Evolutionary conservation across 2,797 vertebrate species (phyloP).

Genomic region (Balearica regulorum): DNA sequence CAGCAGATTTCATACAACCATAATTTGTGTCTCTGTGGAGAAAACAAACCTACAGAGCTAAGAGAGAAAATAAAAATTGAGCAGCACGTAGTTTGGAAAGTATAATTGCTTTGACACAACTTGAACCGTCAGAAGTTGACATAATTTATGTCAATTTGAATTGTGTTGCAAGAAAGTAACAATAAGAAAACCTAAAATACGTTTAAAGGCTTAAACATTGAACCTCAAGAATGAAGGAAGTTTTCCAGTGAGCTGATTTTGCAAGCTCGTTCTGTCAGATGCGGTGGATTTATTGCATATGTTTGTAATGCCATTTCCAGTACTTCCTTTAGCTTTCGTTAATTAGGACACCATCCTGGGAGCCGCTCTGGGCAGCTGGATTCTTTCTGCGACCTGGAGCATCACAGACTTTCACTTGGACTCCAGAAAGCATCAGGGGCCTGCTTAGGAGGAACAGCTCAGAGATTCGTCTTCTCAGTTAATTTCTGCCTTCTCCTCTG

Average conservation of each 20-base stretch:
- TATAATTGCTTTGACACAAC: background rate
- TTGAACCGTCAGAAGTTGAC: background rate
- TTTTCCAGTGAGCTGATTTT: conserved; percentile 26
- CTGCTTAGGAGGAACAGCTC: background rate
- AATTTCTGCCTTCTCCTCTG: background rate
- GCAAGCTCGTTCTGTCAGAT: conserved; percentile 14
- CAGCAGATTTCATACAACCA: background rate
- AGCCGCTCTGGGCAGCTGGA: background rate
- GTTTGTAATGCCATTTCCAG: background rate
- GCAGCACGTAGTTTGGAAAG: background rate
- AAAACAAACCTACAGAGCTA: background rate
- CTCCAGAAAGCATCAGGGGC: background rate
- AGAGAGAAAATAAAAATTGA: background rate
- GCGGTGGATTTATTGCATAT: background rate
- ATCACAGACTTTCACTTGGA: background rate
- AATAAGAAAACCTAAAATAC: conserved; percentile 15
- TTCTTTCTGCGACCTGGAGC: background rate
- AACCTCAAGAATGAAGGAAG: conserved; percentile 34
- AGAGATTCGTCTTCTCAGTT: background rate
- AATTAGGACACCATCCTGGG: background rate
- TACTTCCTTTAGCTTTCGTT: background rate
- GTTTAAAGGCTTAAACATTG: background rate
- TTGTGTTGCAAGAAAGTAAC: background rate
- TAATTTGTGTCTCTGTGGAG: background rate
- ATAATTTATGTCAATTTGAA: background rate